A percentile compares a stretch with the other conserved stretches of the same genome.
Conservation (phyloP, 2,113 vertebrate species). For the Ceyx cyanopectus region DNA sequence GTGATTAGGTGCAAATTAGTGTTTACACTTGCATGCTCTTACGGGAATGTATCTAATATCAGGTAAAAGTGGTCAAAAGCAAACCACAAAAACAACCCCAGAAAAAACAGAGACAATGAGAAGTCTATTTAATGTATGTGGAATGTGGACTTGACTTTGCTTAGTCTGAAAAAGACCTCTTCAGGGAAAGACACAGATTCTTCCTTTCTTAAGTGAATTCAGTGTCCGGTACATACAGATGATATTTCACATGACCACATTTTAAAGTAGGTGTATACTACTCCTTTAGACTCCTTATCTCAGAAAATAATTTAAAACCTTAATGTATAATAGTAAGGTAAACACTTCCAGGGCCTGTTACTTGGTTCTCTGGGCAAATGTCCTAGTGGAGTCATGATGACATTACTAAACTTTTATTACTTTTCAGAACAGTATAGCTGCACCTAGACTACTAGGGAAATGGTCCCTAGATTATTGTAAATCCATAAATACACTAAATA, state of each 20-base stretch:
- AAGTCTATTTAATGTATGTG: background rate
- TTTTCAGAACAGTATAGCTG: background rate
- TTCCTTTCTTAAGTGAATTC: background rate
- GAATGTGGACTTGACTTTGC: background rate
- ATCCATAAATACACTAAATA: background rate
- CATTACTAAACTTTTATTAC: background rate
- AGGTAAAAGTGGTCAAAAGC: background rate
- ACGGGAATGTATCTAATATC: background rate
- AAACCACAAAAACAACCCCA: accelerated
- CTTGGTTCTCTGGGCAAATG: background rate
- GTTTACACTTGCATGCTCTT: background rate
- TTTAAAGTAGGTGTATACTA: background rate
- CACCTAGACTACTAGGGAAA: background rate
- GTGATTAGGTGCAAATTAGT: background rate
- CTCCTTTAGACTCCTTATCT: background rate
- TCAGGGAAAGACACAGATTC: background rate
- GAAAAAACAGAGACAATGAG: background rate
- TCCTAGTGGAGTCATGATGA: background rate
- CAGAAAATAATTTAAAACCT: background rate
- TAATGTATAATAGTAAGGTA: background rate
- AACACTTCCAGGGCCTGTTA: background rate
- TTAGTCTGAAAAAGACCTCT: background rate
- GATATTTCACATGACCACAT: background rate
- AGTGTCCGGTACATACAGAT: background rate
- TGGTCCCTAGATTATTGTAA: background rate